Base-by-base conservation (phyloP, 1,140 invertebrate species). In the Eriocheir sinensis region DNA sequence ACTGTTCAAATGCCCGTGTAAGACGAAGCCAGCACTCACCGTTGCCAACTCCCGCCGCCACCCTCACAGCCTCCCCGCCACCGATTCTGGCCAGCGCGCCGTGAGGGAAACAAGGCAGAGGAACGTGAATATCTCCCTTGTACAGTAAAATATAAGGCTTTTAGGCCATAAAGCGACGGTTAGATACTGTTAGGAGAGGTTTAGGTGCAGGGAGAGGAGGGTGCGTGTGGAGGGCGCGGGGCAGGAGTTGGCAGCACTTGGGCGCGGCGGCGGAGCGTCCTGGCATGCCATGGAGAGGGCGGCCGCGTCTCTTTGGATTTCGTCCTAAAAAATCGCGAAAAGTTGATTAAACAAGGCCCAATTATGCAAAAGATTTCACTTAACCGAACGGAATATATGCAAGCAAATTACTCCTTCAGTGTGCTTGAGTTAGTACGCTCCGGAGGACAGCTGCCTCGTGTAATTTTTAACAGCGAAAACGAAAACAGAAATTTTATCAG, bases 1-100 rank as follows among this genome's bases (percentile, higher is more conserved):
- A 36, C n/a, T 88, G 92, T 93, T 93, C 92, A 93, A 93, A 83
- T 89, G 83, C 32, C 92, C 92, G 83, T 93, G 92, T 86, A 93
- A 93, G 81, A 93, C 81, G 92, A 93, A n/a, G 81, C 80, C 36
- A 36, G 80, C 30, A 44, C 17, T 40, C 81, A 86, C 17, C 30
- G 41, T 60, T 86, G 92, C 81, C 92, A 93, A 60, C 40, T 44
- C 17, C 27, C 8, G n/a, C 80, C 60, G 40, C 72, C 80, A 30
- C 40, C 38, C 38, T 34, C 91, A n/a, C 79, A 38, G 8, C 30
- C 41, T 86, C 34, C 34, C 27, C 21, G 30, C 81, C 83, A 86
- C 30, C 36, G 34, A 21, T 12, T n/a, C 15, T 27, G 9, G 0
- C 36, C 32, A 48, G 34, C 40, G 30, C 79, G 15, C 12, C 41